phyloP scores from a whole-genome alignment of 2,888 invertebrate genomes.

The Saturnia japonica region DNA sequence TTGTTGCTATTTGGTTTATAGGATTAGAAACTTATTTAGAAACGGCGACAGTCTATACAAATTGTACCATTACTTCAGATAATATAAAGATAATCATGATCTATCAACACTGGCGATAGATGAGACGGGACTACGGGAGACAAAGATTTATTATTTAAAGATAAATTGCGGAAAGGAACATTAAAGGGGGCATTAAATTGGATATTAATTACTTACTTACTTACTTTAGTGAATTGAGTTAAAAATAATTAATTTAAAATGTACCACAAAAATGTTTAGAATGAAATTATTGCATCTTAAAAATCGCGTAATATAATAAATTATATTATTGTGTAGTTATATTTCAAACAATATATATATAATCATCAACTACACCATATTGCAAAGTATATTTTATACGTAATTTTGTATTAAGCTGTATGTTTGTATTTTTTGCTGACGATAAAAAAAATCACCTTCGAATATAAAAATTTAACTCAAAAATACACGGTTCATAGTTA shows the following conservation, averaged over 20 bases:
- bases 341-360: too few species aligned
- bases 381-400: too few species aligned
- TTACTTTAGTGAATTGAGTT: background rate
- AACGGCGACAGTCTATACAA: background rate
- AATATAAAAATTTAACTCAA: background rate
- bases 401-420: too few species aligned
- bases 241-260: background rate
- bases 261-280: background rate
- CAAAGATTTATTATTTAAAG: constrained; percentile 3
- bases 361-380: too few species aligned
- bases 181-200: background rate
- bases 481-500: background rate
- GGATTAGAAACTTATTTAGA: background rate
- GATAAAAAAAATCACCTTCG: too few species aligned
- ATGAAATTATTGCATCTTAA: background rate
- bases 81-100: background rate
- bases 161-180: background rate
- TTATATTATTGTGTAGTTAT: too few species aligned
- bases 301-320: too few species aligned
- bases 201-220: background rate
- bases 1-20: too few species aligned
- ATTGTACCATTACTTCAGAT: background rate
- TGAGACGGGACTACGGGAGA: background rate
- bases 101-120: constrained; percentile 1
- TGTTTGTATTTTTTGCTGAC: too few species aligned